Percentiles rank a stretch among this genome's conserved stretches.
Conservation (phyloP, 2,888 invertebrate species). For the Diarsia brunnea region DNA sequence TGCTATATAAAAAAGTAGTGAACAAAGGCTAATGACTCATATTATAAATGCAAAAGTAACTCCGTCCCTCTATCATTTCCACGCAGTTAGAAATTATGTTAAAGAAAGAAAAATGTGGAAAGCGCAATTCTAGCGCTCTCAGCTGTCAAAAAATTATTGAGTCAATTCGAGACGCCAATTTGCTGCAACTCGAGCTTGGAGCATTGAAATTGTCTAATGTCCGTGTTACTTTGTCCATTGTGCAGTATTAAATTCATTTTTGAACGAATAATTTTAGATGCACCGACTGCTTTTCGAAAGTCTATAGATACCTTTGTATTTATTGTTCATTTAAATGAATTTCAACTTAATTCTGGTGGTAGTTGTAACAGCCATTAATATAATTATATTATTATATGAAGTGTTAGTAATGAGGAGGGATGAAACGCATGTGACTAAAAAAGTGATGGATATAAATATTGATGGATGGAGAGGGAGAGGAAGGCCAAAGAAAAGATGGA, state of each 20-base stretch:
- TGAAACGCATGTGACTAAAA: too few species aligned
- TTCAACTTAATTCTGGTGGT: too few species aligned
- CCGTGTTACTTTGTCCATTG: background rate
- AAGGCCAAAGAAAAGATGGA: too few species aligned
- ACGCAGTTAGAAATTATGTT: background rate
- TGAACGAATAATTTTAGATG: background rate
- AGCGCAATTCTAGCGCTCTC: conserved; percentile 10
- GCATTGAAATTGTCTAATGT: background rate
- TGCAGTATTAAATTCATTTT: background rate
- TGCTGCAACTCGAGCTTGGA: background rate
- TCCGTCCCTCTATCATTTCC: background rate
- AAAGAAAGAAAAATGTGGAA: background rate
- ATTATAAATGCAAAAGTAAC: background rate
- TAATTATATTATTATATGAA: too few species aligned
- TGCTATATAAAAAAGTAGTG: too few species aligned
- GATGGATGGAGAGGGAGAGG: too few species aligned
- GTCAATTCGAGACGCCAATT: conserved; percentile 25
- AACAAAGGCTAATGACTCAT: too few species aligned
- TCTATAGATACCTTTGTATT: background rate
- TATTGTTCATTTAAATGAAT: too few species aligned
- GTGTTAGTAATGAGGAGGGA: too few species aligned
- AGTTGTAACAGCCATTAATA: too few species aligned
- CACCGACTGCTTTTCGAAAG: background rate
- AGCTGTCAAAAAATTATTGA: conserved; percentile 19
- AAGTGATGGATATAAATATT: too few species aligned